These are phyloP conservation scores for Aphaenogaster floridana DNA, from an alignment of 1,140 invertebrate species.

Conservation along the genomic window DNA sequence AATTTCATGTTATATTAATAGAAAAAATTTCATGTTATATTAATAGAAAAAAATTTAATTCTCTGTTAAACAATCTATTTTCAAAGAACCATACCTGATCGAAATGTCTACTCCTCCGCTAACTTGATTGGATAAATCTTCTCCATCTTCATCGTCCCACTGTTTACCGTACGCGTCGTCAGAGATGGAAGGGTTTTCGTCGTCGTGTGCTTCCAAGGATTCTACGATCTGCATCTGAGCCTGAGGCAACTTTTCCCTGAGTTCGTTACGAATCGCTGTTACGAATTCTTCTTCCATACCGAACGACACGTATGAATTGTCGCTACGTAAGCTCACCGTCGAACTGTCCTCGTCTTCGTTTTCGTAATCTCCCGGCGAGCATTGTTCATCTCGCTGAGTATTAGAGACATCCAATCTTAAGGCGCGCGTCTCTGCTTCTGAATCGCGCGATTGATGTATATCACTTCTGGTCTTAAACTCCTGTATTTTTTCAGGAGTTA, in stretches of 20 bases:
- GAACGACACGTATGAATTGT: constrained; percentile 88
- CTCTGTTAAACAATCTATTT: constrained; percentile 1
- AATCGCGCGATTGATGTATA: neutral
- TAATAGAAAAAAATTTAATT: constrained; percentile 15
- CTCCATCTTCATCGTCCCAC: constrained; percentile 81
- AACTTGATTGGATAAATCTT: constrained; percentile 78
- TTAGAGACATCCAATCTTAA: neutral
- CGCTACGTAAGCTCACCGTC: constrained; percentile 83
- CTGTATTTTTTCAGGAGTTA: neutral
- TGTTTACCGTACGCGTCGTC: constrained; percentile 78
- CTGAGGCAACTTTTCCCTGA: constrained; percentile 90
- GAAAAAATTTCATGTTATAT: constrained; percentile 28
- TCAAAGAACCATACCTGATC: constrained; percentile 82
- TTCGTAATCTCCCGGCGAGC: constrained; percentile 27
- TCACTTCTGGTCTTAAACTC: neutral
- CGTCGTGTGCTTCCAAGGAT: constrained; percentile 81
- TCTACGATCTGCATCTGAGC: constrained; percentile 88
- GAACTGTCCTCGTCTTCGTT: constrained; percentile 84
- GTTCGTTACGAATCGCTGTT: constrained; percentile 90
- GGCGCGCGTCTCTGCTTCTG: neutral
- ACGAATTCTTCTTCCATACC: constrained; percentile 91
- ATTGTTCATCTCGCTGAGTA: constrained; percentile 25
- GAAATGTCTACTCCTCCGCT: constrained; percentile 83
- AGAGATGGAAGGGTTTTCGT: constrained; percentile 79
- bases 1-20: too few relatives aligned